These are phyloP conservation scores for Stenopsyche tienmushanensis DNA, from an alignment of 1,140 invertebrate genomes.

Conservation along the genomic window DNA sequence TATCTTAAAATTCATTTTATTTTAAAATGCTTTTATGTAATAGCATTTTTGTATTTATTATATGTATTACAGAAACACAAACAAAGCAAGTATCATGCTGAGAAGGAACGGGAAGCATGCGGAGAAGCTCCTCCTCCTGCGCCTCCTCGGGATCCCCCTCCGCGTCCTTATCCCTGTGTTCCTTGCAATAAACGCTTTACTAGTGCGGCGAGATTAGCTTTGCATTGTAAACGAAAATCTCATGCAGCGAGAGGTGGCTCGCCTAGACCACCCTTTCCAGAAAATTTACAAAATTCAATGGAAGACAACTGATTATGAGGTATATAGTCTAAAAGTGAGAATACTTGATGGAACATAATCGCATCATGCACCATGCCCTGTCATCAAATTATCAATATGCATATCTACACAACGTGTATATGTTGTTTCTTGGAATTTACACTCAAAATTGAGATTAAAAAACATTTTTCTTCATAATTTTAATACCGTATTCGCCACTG, in stretches of 20 bases:
- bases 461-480: too few relatives aligned
- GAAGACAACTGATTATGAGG: too few relatives aligned
- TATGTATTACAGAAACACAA: conserved; percentile 36
- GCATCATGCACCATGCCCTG: too few relatives aligned
- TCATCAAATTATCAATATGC: too few relatives aligned
- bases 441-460: too few relatives aligned
- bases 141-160: conserved; percentile 3
- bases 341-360: conserved; percentile 1
- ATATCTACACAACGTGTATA: too few relatives aligned
- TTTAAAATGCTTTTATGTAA: neutral
- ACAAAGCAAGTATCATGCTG: conserved; percentile 36
- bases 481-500: too few relatives aligned
- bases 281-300: too few relatives aligned
- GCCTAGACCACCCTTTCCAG: too few relatives aligned
- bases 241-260: conserved; percentile 19
- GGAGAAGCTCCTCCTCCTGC: neutral
- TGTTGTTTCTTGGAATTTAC: too few relatives aligned
- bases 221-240: conserved; percentile 44
- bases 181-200: conserved; percentile 54
- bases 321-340: neutral
- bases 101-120: conserved; percentile 24
- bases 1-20: neutral
- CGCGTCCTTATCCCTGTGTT: conserved; percentile 19
- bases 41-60: neutral
- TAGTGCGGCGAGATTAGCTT: conserved; percentile 47